Conservation (phyloP, 2,888 invertebrate genomes). For the Melanargia galathea region DNA sequence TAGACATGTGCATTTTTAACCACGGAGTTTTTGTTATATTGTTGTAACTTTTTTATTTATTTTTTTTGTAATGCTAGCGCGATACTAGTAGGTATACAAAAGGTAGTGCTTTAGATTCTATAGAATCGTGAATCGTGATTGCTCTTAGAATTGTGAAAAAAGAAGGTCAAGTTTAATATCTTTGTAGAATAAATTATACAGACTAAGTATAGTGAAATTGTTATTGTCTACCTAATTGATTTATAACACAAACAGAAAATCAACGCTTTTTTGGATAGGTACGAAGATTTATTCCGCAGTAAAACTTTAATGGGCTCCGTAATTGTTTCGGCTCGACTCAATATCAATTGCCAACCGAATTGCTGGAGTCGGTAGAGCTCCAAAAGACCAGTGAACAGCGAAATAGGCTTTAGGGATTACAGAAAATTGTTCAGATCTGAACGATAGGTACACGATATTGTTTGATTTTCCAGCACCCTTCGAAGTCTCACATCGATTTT, state of each 20-base stretch:
- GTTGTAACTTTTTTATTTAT: not conserved
- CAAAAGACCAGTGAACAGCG: conserved; percentile 7
- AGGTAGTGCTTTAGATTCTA: not conserved
- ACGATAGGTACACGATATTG: not conserved
- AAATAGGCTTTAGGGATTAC: conserved; percentile 18
- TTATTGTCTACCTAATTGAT: too few relatives aligned
- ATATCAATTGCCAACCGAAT: conserved; percentile 10
- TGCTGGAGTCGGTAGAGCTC: conserved; percentile 10
- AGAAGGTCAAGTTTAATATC: too few relatives aligned
- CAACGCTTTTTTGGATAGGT: not conserved
- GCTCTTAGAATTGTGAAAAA: too few relatives aligned
- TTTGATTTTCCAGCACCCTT: not conserved
- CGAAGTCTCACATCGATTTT: not conserved
- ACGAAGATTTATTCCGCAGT: not conserved
- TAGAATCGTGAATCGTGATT: not conserved
- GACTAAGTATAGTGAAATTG: too few relatives aligned
- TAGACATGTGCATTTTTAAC: conserved; percentile 5
- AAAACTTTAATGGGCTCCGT: conserved; percentile 1
- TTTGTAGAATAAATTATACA: too few relatives aligned
- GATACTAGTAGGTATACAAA: not conserved
- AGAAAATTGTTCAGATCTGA: conserved; percentile 7
- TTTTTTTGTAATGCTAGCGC: not conserved
- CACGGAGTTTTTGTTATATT: not conserved
- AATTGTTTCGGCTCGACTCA: not conserved
- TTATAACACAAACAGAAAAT: not conserved